Evolutionary conservation across 2,113 vertebrate genomes (phyloP).

Genomic region (Cyanoderma ruficeps): DNA sequence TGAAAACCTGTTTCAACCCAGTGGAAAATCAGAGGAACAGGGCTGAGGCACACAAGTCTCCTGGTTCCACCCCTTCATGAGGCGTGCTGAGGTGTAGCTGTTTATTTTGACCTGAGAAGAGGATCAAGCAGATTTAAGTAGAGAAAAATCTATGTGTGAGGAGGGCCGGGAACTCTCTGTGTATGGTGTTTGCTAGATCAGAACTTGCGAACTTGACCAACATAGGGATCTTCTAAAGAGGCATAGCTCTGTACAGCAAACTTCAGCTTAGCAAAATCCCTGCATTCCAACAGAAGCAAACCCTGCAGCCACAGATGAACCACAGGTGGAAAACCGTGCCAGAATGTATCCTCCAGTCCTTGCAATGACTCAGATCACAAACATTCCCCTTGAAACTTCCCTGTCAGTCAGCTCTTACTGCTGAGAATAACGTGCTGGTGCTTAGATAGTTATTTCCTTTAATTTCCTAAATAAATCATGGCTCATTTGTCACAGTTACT

Average conservation of each 20-base stretch:
- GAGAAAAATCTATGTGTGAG: not conserved
- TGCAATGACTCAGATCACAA: not conserved
- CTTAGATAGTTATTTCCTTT: not conserved
- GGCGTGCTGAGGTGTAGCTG: not conserved
- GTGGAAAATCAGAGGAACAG: not conserved
- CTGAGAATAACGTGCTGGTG: not conserved
- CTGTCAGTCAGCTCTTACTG: not conserved
- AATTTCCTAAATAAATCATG: not conserved
- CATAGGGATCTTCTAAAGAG: not conserved
- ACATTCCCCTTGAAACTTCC: not conserved
- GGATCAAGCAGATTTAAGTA: not conserved
- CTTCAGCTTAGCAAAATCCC: not conserved
- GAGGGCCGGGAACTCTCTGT: not conserved
- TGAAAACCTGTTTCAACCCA: not conserved
- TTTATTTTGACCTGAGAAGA: not conserved
- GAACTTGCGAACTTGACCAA: not conserved
- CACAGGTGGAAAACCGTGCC: not conserved
- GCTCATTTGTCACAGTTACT: not conserved
- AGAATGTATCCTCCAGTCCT: not conserved
- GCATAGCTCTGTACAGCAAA: not conserved
- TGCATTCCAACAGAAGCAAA: not conserved
- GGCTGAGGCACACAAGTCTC: not conserved
- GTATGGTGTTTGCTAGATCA: not conserved
- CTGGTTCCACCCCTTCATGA: accelerated
- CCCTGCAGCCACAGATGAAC: not conserved